Evolutionary conservation across 2,888 invertebrate genomes (phyloP), one percentile per base, ranked within the genome.

Genomic region (Macropis europaea): DNA sequence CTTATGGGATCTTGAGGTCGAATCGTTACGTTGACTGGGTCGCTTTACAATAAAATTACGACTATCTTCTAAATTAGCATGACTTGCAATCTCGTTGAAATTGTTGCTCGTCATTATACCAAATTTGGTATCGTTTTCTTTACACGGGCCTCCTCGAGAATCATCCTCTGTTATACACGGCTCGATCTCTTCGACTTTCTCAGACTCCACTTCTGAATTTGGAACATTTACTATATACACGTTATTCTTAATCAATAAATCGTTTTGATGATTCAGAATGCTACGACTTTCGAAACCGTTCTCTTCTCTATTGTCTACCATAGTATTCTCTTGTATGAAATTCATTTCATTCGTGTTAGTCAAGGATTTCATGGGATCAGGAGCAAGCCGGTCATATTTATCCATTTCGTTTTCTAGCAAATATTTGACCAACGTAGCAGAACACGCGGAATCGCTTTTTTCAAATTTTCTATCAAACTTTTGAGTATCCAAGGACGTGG

Each of bases 21-120:
- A 28, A 26, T 82, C 4, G 68, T 52, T 13, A 76, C 77, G 13
- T 73, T 73, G 3, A 63, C 70, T 19, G 19, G 82, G 77, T 82
- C 87, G 88, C 26, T 89, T 89, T 22, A 86, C 19, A 5, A 89
- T 86, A 15, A 88, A 73, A 62, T 82, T 86, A 22, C 82, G 73
- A 36, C 76, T 84, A 62, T 89, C 88, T 2, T 79, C 72, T 15
- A 71, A 54, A 45, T 69, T 61, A 17, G 19, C 59, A 45, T 64
- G 42, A 17, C 19, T 22, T 15, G 17, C 19, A 17, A 13, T 24
- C n/a, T 61, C 26, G 3, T 26, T 43, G 19, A 59, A 66, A 32
- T 22, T 52, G 28, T 61, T 54, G 6, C 40, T 28, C 24, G 62
- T 56, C 5, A 43, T 28, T 32, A 50, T 56, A 43, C 19, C 47